Evolutionary conservation across 2,113 vertebrate species (phyloP).

Genomic region (Clarias magur): DNA sequence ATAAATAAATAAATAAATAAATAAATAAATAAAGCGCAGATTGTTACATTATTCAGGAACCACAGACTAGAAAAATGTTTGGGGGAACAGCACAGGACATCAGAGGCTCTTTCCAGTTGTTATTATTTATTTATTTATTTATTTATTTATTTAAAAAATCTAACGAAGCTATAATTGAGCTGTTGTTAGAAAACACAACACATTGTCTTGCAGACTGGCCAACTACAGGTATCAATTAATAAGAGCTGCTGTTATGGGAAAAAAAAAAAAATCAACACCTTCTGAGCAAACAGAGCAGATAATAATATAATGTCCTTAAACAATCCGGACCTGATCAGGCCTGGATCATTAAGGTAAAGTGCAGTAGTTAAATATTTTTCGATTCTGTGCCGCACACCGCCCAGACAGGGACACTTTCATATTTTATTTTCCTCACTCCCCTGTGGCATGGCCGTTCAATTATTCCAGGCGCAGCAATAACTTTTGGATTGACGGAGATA

Average conservation of each 20-base stretch:
- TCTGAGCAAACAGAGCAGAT: slow-evolving; percentile 23
- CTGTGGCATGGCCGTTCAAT: slow-evolving; percentile 32
- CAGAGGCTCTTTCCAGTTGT: not conserved
- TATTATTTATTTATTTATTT: not conserved
- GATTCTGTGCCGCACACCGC: slow-evolving; percentile 41
- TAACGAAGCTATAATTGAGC: not conserved
- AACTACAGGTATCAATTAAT: not conserved
- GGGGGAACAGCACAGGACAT: not conserved
- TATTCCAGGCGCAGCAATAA: slow-evolving; percentile 46
- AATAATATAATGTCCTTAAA: slow-evolving; percentile 51
- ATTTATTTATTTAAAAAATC: too few relatives aligned
- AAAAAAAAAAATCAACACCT: not conserved
- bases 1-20: not conserved
- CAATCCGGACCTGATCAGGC: slow-evolving; percentile 39
- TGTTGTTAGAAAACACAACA: not conserved
- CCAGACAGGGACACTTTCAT: slow-evolving; percentile 38
- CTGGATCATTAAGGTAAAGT: slow-evolving; percentile 29
- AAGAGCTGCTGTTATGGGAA: not conserved
- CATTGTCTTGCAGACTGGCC: not conserved
- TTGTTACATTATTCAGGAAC: not conserved
- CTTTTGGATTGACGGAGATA: slow-evolving; percentile 37
- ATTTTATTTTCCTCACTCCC: slow-evolving; percentile 41
- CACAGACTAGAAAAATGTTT: not conserved
- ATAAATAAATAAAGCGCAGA: not conserved
- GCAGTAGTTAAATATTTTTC: slow-evolving; percentile 29